Evolutionary conservation across 2,797 vertebrate genomes (phyloP).

Genomic region (Pangasius larnaudii): DNA sequence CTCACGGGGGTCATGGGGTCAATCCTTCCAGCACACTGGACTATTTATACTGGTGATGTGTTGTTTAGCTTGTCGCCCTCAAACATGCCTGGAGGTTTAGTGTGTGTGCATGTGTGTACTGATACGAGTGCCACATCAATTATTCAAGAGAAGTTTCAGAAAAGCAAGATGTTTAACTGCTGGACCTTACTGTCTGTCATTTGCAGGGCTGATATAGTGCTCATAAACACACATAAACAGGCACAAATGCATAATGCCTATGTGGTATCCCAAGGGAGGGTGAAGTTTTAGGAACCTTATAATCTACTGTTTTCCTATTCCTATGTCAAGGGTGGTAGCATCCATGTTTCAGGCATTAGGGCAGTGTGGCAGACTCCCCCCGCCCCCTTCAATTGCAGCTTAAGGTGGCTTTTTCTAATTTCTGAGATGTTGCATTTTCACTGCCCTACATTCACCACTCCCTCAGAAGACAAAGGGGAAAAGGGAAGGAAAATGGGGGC

Average conservation of each 20-base stretch:
- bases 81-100: conserved; percentile 65
- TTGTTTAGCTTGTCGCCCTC: conserved; percentile 80
- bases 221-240: background rate
- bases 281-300: background rate
- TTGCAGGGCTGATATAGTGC: conserved; percentile 26
- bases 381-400: conserved; percentile 37
- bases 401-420: conserved; percentile 68
- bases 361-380: conserved; percentile 34
- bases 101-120: conserved; percentile 64
- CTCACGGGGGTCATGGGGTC: conserved; percentile 70
- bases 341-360: conserved; percentile 49
- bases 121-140: conserved; percentile 82
- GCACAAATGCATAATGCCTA: conserved; percentile 34
- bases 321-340: background rate
- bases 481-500: conserved; percentile 48
- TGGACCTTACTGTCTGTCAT: conserved; percentile 58
- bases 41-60: conserved; percentile 84
- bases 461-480: conserved; percentile 48
- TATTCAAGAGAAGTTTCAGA: conserved; percentile 84
- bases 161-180: conserved; percentile 67
- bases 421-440: conserved; percentile 62
- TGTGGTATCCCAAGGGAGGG: conserved; percentile 7
- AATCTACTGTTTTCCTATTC: background rate
- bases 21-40: conserved; percentile 69
- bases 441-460: conserved; percentile 65